These are phyloP conservation scores for Seriola rivoliana DNA, from an alignment of 2,113 vertebrate species.

Conservation along the genomic window DNA sequence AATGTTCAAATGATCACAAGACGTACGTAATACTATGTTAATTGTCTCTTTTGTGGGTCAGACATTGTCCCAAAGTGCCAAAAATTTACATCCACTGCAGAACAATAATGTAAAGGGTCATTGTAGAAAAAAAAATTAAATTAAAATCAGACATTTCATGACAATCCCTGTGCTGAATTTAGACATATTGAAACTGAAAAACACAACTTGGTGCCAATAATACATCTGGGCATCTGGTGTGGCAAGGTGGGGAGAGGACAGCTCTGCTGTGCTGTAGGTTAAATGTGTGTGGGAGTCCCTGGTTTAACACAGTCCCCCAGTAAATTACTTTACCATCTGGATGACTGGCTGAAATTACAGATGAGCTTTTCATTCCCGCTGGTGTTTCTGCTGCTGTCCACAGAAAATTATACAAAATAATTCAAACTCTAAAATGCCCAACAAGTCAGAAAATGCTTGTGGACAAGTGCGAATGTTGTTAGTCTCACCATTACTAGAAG, in stretches of 20 bases:
- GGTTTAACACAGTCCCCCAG: constrained; percentile 7
- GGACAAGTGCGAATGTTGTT: no score
- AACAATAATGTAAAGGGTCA: neutral
- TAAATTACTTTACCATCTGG: constrained; percentile 53
- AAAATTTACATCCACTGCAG: neutral
- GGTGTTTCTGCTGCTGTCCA: neutral
- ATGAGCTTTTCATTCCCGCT: constrained; percentile 17
- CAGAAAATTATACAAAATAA: constrained; percentile 2
- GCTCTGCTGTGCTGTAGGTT: constrained; percentile 26
- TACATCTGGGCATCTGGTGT: constrained; percentile 23
- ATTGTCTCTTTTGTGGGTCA: neutral
- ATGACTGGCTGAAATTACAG: constrained; percentile 14
- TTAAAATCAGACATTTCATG: no score
- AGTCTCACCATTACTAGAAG: no score
- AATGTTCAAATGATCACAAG: no score
- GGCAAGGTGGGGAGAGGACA: constrained; percentile 15
- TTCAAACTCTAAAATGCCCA: neutral
- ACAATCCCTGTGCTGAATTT: neutral
- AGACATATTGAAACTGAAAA: neutral
- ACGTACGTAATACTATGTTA: no score
- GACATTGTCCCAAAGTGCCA: no score
- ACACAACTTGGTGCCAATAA: neutral
- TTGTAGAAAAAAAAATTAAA: no score
- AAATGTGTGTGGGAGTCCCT: constrained; percentile 41
- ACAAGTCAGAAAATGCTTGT: no score